Evolutionary conservation across 1,140 invertebrate species (phyloP).

Genomic region (Macrosteles quadrilineatus): DNA sequence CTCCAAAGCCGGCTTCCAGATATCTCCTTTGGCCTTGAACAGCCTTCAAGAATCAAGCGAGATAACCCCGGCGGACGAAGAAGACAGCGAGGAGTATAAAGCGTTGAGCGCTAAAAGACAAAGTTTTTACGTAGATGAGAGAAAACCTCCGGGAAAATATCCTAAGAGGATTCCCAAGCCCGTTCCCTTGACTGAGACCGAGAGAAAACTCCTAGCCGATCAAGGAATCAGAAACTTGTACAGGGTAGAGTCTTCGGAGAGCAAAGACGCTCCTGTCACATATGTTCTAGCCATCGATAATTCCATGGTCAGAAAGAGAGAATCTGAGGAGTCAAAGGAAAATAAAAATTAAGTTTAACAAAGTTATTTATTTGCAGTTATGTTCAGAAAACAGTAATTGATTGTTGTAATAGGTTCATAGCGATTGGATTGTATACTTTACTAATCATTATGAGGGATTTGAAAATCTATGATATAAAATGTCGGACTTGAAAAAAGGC

Average conservation of each 20-base stretch:
- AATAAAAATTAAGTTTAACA: background rate
- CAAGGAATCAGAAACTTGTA: constrained; percentile 52
- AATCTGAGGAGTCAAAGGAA: background rate
- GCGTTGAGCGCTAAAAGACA: constrained; percentile 47
- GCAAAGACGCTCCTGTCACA: constrained; percentile 34
- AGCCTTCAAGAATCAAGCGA: constrained; percentile 20
- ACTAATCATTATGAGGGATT: no score
- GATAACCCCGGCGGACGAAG: constrained; percentile 40
- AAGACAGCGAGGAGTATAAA: constrained; percentile 36
- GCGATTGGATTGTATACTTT: no score
- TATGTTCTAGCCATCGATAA: constrained; percentile 39
- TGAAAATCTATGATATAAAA: no score
- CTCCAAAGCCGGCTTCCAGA: constrained; percentile 51
- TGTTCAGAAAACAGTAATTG: no score
- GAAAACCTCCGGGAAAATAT: constrained; percentile 47
- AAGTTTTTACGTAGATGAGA: constrained; percentile 37
- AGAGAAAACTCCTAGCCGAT: constrained; percentile 44
- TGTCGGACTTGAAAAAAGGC: no score
- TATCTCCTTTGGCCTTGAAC: constrained; percentile 46
- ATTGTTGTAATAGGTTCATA: no score
- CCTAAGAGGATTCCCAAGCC: constrained; percentile 47
- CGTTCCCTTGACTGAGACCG: constrained; percentile 47
- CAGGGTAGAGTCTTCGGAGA: constrained; percentile 37
- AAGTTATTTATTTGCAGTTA: no score
- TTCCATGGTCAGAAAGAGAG: constrained; percentile 13